Evolutionary conservation across 2,113 vertebrate species (phyloP), one percentile per base, ranked within the genome.

Genomic region (Haliaeetus leucogaster): DNA sequence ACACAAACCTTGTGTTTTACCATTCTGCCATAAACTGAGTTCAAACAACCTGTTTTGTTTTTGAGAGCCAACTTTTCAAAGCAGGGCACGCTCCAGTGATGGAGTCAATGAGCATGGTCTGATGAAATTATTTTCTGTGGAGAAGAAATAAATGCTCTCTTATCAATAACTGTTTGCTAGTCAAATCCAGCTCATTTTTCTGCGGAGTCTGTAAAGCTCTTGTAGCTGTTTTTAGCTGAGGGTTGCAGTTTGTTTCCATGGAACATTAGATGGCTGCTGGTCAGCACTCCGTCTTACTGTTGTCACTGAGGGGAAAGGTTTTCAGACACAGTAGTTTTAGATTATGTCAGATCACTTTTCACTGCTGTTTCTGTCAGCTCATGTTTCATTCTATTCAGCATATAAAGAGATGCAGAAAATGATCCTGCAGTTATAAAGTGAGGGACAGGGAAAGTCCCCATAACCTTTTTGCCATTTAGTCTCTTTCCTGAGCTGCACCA

Each of bases 201-300:
- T 92, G 82, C 72, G 56, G 66, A 65, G 89, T 86, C 53, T 74
- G 48, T 95, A 61, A 83, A 91, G 63, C 77, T 89, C 56, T 82
- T 84, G 68, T 73, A 34, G 55, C 82, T 59, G 11, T 40, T 82
- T 96, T 95, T 61, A 91, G 93, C 93, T 96, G 89, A 91, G 63
- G 81, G 15, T 47, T 95, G 92, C 68, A 68, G 73, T 93, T 92
- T 95, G 65, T 82, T 82, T 95, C 84, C 61, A 3, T 79, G 76
- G n/a, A 83, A 63, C 58, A 71, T 63, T 63, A 86, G 90, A 25
- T 0, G 1, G 29, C 40, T 91, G 92, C 88, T 95, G 72, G 65
- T 92, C 93, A 86, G 82, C 80, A 81, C 74, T 94, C 50, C 10
- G 0, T 89, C 89, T 84, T 62, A 34, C 86, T 96, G 89, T 13